Base-by-base conservation (phyloP, 2,113 vertebrate genomes). In the Chitala chitala region DNA sequence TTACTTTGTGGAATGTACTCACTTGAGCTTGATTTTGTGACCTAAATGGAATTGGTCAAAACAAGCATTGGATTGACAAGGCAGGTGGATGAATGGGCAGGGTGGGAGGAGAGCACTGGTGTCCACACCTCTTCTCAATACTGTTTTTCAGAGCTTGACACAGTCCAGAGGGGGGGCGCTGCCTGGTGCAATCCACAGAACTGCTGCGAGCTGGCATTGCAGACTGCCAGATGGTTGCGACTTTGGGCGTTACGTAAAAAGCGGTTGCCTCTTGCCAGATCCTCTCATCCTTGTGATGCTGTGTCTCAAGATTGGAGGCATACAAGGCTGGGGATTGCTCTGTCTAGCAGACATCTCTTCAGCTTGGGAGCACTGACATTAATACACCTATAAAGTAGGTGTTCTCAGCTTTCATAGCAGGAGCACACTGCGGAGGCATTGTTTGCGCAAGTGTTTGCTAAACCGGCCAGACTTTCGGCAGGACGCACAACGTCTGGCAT, bases 231-330 rank as follows among this genome's bases (percentile, higher is more conserved):
- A 68, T 73, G 75, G 51, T 12, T 17, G 9, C 12, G 31, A 69
- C 69, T 77, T 73, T 73, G 74, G 63, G 40, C 61, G 50, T 73
- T 66, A 73, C 71, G 56, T 65, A 73, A 71, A n/a, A 77, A 55
- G 61, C 59, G 20, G 5, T 31, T 55, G 6, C 38, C 48, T 17
- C 74, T 69, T 77, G 75, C 38, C 70, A 73, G 51, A 46, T 73
- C 46, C 22, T 33, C 40, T 50, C 61, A 48, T 15, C 31, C 54
- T 29, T 50, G 9, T 26, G 48, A 54, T 26, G 15, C 50, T 42
- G 59, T 17, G 58, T 53, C 26, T 26, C 24, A n/a, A 38, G 31
- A n/a, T 22, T 5, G 58, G 33, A 33, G 40, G 29, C 17, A 31
- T 26, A 13, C 26, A 26, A 5, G 48, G 29, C 48, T 53, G 48